phyloP scores from a whole-genome alignment of 1,140 invertebrate genomes.

The Danaus plexippus region DNA sequence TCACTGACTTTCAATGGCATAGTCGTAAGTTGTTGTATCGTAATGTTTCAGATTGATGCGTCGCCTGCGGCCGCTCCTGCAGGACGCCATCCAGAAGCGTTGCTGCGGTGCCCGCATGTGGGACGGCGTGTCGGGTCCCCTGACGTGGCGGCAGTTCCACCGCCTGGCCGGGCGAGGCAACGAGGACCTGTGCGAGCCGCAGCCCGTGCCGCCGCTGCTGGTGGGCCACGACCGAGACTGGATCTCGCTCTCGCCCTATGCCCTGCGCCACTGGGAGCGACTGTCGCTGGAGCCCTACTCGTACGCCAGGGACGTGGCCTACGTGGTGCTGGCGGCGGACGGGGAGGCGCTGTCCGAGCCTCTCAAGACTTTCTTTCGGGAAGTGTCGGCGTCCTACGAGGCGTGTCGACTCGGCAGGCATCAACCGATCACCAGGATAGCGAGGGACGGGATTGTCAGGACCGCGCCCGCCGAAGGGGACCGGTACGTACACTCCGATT shows the following conservation, averaged over 20 bases:
- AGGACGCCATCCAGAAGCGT: slow-evolving; percentile 96
- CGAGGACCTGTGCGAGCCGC: slow-evolving; percentile 95
- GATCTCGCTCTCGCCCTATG: slow-evolving; percentile 93
- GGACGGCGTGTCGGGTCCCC: slow-evolving; percentile 91
- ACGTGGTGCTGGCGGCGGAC: slow-evolving; percentile 95
- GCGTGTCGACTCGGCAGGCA: slow-evolving; percentile 92
- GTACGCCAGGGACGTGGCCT: slow-evolving; percentile 92
- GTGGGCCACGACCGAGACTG: slow-evolving; percentile 97
- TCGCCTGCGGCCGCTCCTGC: slow-evolving; percentile 89
- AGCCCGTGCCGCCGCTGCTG: slow-evolving; percentile 94
- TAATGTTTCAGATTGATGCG: slow-evolving; percentile 78
- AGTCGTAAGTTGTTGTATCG: background rate
- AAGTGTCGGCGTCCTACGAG: slow-evolving; percentile 94
- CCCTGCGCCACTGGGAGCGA: slow-evolving; percentile 95
- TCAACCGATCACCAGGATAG: slow-evolving; percentile 85
- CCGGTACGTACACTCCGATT: slow-evolving; percentile 36
- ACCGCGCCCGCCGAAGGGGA: slow-evolving; percentile 80
- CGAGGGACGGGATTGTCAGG: slow-evolving; percentile 90
- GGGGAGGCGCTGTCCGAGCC: slow-evolving; percentile 86
- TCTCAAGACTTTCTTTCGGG: slow-evolving; percentile 91
- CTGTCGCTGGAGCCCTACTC: slow-evolving; percentile 94
- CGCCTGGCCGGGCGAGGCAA: slow-evolving; percentile 92
- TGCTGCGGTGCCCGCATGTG: slow-evolving; percentile 84
- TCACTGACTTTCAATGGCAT: too few relatives aligned
- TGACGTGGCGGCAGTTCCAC: slow-evolving; percentile 98